Conservation (phyloP, 1,140 invertebrate genomes). For the Pristionchus pacificus region DNA sequence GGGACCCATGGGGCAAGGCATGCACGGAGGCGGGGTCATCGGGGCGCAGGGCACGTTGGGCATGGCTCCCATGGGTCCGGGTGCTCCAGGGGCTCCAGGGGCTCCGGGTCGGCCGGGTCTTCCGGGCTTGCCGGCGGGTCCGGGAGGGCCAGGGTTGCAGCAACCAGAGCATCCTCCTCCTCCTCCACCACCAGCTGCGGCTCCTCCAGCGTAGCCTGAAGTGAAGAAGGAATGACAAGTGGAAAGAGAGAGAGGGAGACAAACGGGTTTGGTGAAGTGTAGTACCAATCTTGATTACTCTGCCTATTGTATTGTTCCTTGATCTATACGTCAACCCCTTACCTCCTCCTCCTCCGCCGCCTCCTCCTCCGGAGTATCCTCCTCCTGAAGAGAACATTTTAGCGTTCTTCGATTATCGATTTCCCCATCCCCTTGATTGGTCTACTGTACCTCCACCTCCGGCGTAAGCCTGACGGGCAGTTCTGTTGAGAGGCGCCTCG, state of each 20-base stretch:
- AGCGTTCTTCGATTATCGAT: not conserved
- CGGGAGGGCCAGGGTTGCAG: conserved; percentile 35
- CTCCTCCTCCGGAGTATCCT: not conserved
- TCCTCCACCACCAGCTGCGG: not conserved
- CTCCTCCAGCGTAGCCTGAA: conserved; percentile 10
- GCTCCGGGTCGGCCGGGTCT: conserved; percentile 24
- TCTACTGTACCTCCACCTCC: conserved; percentile 8
- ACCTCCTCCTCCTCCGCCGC: not conserved
- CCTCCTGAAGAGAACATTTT: no score
- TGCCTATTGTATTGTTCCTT: no score
- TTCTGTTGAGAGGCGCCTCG: conserved; percentile 18
- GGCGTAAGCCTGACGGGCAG: conserved; percentile 26
- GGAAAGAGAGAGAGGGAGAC: no score
- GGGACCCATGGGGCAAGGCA: conserved; percentile 32
- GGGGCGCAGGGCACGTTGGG: conserved; percentile 26
- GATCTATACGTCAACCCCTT: no score
- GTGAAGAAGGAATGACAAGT: no score
- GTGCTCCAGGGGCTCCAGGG: conserved; percentile 26
- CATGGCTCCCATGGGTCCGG: conserved; percentile 21
- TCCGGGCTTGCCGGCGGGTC: conserved; percentile 28
- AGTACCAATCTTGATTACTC: no score
- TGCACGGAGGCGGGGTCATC: conserved; percentile 31
- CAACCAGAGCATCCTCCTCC: conserved; percentile 21
- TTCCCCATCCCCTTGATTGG: not conserved
- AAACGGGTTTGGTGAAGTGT: no score